Conservation (phyloP, 1,140 invertebrate species). For the Drosophila pruinosa region DNA sequence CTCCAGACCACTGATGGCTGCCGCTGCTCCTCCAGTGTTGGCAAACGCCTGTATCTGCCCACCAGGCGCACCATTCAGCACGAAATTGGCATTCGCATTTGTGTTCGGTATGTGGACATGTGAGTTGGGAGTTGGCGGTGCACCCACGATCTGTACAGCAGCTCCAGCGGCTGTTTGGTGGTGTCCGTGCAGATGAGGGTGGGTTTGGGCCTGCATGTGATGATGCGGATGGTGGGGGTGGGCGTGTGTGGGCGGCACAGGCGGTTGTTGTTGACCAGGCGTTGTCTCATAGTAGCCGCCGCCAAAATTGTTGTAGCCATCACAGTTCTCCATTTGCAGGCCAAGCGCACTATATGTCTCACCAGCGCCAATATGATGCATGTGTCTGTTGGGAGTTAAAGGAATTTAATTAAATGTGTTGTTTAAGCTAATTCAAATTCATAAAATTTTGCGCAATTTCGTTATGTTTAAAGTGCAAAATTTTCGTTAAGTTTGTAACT, state of each 20-base stretch:
- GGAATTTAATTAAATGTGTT: background rate
- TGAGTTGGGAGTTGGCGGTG: conserved; percentile 42
- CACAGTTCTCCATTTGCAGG: conserved; percentile 80
- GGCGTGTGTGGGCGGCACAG: conserved; percentile 41
- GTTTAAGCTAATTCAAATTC: background rate
- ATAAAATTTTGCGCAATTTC: background rate
- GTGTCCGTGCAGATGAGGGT: conserved; percentile 82
- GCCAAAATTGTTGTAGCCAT: conserved; percentile 74
- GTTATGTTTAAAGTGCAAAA: background rate
- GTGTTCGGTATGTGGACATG: conserved; percentile 43
- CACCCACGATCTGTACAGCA: conserved; percentile 36
- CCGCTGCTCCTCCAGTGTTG: conserved; percentile 35
- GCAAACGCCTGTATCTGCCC: conserved; percentile 56
- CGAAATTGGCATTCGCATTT: conserved; percentile 41
- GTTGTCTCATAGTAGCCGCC: conserved; percentile 57
- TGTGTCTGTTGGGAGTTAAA: conserved; percentile 39
- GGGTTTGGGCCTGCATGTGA: conserved; percentile 83
- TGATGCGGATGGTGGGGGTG: conserved; percentile 84
- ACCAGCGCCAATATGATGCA: conserved; percentile 69
- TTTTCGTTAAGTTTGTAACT: background rate
- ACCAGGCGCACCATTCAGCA: conserved; percentile 54
- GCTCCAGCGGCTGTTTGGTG: conserved; percentile 73
- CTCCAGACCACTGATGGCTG: conserved; percentile 83
- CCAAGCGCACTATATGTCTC: conserved; percentile 77
- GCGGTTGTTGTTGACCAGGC: conserved; percentile 56